Conservation (phyloP, 2,113 vertebrate species). For the Plestiodon gilberti region DNA sequence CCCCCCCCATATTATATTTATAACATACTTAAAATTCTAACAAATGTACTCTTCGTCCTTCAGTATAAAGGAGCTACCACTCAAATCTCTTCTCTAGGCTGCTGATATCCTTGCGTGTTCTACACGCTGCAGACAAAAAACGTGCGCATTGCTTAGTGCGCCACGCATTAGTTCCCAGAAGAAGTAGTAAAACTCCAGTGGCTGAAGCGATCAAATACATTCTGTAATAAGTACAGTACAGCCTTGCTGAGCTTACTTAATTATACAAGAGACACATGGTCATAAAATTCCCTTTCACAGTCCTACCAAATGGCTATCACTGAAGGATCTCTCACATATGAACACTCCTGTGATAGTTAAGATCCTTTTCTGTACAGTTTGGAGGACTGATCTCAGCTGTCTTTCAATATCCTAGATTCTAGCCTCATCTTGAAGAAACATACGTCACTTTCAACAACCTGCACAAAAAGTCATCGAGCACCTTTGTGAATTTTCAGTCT, state of each 20-base stretch:
- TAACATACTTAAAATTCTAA: too few species aligned
- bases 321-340: neutral
- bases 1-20: too few species aligned
- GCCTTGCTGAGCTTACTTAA: neutral
- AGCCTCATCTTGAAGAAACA: neutral
- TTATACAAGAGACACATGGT: neutral
- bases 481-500: neutral
- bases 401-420: neutral
- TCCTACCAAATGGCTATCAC: neutral
- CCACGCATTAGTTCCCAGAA: too few species aligned
- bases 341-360: slow-evolving; percentile 17
- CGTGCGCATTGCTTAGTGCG: too few species aligned
- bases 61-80: too few species aligned
- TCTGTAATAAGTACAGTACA: neutral
- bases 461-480: neutral
- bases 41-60: too few species aligned
- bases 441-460: neutral
- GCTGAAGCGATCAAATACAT: neutral
- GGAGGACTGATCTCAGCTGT: neutral
- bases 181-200: too few species aligned
- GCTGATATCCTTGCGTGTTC: too few species aligned
- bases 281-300: neutral
- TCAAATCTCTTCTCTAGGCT: too few species aligned
- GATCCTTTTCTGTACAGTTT: neutral
- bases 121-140: too few species aligned